Evolutionary conservation across 2,888 invertebrate genomes (phyloP).

Genomic region (Parapristionchus giblindavisi): DNA sequence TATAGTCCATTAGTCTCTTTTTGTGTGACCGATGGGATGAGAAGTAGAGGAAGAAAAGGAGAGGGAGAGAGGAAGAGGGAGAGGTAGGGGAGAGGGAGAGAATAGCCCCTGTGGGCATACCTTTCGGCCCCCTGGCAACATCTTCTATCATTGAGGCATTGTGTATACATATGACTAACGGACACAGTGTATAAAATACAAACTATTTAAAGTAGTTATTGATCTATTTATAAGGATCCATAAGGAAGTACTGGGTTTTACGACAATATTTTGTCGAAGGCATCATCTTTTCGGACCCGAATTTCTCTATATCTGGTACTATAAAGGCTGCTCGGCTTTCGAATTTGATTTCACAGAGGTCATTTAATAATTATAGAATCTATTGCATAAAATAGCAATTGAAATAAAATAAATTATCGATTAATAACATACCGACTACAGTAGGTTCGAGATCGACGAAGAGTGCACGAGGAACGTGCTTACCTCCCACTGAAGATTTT

Average conservation of each 20-base stretch:
- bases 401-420: background rate
- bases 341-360: no score
- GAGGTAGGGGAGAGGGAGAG: background rate
- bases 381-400: background rate
- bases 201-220: no score
- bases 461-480: conserved; percentile 55
- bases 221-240: no score
- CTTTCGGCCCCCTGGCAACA: conserved; percentile 2
- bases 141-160: no score
- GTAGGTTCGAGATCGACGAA: conserved; percentile 64
- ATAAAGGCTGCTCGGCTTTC: no score
- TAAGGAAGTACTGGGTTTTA: no score
- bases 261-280: no score
- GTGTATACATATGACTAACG: no score
- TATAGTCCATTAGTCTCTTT: no score
- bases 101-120: background rate
- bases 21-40: background rate
- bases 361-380: background rate
- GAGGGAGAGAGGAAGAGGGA: conserved; percentile 3
- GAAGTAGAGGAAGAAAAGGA: background rate
- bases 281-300: no score
- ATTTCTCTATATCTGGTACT: no score
- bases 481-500: conserved; percentile 76
- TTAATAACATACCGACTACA: conserved; percentile 56
- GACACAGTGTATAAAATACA: no score